Conservation (phyloP, 1,140 invertebrate genomes). For the Cotesia vestalis region DNA sequence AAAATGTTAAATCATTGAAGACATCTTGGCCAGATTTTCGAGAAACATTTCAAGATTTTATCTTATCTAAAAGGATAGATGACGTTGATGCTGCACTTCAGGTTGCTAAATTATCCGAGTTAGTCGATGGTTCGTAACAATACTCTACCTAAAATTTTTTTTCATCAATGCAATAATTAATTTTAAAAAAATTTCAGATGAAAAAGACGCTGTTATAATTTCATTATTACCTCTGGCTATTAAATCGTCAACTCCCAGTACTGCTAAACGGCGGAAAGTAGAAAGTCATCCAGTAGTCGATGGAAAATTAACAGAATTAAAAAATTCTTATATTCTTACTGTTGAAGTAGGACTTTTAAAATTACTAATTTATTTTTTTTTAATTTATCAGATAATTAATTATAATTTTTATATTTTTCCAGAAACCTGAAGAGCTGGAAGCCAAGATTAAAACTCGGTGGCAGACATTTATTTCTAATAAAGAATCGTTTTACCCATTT, state of each 20-base stretch:
- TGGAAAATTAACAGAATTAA: too few species aligned
- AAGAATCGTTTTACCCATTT: slow-evolving; percentile 23
- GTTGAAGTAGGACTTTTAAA: too few species aligned
- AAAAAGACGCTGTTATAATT: too few species aligned
- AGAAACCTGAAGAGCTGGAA: slow-evolving; percentile 9
- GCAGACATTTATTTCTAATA: not conserved
- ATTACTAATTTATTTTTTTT: too few species aligned
- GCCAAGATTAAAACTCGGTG: not conserved
- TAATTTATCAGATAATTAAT: too few species aligned
- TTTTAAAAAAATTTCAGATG: not conserved
- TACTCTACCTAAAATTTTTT: not conserved
- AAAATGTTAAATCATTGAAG: not conserved
- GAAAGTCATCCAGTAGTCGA: too few species aligned
- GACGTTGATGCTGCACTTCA: not conserved
- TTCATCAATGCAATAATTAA: not conserved
- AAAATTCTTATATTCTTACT: too few species aligned
- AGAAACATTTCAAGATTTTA: slow-evolving; percentile 11
- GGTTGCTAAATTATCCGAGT: not conserved
- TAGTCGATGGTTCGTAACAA: slow-evolving; percentile 14
- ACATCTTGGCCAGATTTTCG: not conserved
- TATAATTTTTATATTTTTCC: too few species aligned
- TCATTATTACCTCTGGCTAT: too few species aligned
- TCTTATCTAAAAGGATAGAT: slow-evolving; percentile 16
- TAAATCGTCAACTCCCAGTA: too few species aligned
- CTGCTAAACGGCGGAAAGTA: too few species aligned